Base-by-base conservation (phyloP, 2,797 vertebrate genomes). In the Melanitta fusca region DNA sequence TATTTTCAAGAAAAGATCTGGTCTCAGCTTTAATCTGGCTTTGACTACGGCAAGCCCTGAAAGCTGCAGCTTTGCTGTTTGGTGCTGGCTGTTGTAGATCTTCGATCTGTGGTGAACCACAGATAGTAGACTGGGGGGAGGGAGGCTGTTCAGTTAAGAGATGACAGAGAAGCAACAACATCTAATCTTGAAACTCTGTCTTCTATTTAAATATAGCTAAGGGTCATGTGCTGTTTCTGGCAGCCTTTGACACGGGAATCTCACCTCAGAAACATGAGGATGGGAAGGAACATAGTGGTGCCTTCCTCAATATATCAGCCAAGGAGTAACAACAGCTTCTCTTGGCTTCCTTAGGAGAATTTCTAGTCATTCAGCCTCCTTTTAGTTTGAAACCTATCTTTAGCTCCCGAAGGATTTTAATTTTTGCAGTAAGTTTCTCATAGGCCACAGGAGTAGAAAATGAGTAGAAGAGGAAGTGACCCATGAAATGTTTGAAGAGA, bases 361-460 rank as follows among this genome's bases (percentile, higher is more conserved):
- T 91, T 75, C 54, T 56, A 39, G 14, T 62, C 2, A 1, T 66
- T 87, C 27, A 60, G 11, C 19, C 10, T 34, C 28, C 56, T 85
- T 90, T 62, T 53, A 2, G 0, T 49, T 71, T 72, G 21, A 85
- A n/a, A 53, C 15, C 51, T 90, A 54, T 84, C 64, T 88, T 95
- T 75, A 93, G 56, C 53, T 84, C 73, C 70, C 14, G 47, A 66
- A 84, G 19, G 13, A 34, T 85, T 93, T 90, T 84, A 56, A 70
- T 62, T 90, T 80, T 82, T 85, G 51, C 71, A 80, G 30, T 77
- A 82, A 82, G 69, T n/a, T 89, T 88, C 70, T 90, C 4, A 0
- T 15, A 79, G 85, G 77, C 82, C 93, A 79, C 70, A 90, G 75
- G 85, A 95, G 85, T 88, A 78, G 90, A 93, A 93, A 91, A 62